These are phyloP conservation scores for Galaxias olidus DNA, from an alignment of 2,797 vertebrate species.

Conservation along the genomic window DNA sequence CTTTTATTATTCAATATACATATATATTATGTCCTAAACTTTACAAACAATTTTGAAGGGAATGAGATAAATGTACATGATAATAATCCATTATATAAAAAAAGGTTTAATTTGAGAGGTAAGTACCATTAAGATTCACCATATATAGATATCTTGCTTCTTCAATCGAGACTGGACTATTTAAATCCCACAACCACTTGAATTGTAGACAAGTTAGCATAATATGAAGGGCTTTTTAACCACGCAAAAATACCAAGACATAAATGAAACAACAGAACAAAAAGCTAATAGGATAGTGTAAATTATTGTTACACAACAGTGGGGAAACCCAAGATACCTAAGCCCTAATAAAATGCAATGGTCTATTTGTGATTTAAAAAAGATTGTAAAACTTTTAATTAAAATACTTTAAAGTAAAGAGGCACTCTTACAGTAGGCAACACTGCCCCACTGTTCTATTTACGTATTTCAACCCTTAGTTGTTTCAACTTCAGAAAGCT, in stretches of 20 bases:
- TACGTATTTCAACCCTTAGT: constrained; percentile 34
- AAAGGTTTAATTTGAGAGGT: constrained; percentile 49
- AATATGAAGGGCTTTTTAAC: not conserved
- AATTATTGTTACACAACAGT: no score
- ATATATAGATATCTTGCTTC: constrained; percentile 43
- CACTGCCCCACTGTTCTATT: constrained; percentile 45
- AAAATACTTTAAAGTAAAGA: constrained; percentile 62
- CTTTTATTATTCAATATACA: constrained; percentile 77
- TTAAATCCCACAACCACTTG: no score
- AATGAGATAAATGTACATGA: constrained; percentile 57
- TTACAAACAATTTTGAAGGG: constrained; percentile 68
- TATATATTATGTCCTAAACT: constrained; percentile 75
- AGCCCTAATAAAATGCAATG: no score
- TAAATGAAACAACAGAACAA: no score
- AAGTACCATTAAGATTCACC: constrained; percentile 50
- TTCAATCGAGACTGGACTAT: constrained; percentile 25
- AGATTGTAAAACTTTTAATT: constrained; percentile 37
- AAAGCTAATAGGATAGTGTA: no score
- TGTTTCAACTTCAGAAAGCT: constrained; percentile 43
- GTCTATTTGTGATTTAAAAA: constrained; percentile 1
- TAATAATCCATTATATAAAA: constrained; percentile 51
- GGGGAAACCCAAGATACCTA: no score
- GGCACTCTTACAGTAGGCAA: constrained; percentile 74
- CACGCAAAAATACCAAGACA: not conserved
- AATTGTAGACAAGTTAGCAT: no score